Percentiles rank a stretch among this genome's conserved stretches.
Evolutionary conservation across 1,140 invertebrate genomes (phyloP).

Genomic region (Orius laevigatus): DNA sequence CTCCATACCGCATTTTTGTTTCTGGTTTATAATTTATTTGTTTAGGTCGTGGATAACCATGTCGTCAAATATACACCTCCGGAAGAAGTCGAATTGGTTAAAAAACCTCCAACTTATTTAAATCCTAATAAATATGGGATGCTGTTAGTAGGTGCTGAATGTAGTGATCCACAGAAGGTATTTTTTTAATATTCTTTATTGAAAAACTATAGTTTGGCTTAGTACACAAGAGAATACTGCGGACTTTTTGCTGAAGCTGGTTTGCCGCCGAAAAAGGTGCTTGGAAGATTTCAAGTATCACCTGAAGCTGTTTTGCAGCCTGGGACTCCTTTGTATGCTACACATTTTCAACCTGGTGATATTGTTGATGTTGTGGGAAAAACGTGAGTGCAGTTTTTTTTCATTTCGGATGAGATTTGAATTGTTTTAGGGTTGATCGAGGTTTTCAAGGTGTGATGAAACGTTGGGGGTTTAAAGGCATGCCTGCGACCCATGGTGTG

Average conservation of each 20-base stretch:
- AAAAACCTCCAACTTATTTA: slow-evolving; percentile 26
- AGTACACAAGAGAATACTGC: slow-evolving; percentile 79
- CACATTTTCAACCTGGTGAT: slow-evolving; percentile 84
- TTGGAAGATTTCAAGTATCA: slow-evolving; percentile 73
- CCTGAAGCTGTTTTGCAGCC: slow-evolving; percentile 72
- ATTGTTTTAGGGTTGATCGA: slow-evolving; percentile 55
- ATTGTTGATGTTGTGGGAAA: slow-evolving; percentile 76
- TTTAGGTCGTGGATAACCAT: slow-evolving; percentile 85
- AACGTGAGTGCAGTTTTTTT: slow-evolving; percentile 53
- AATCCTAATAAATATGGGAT: slow-evolving; percentile 41
- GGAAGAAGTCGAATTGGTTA: slow-evolving; percentile 48
- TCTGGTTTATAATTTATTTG: slow-evolving; percentile 17
- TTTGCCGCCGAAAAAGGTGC: slow-evolving; percentile 69
- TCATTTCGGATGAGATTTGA: slow-evolving; percentile 14
- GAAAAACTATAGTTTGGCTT: slow-evolving; percentile 19
- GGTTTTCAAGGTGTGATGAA: slow-evolving; percentile 99
- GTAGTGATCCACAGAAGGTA: slow-evolving; percentile 58
- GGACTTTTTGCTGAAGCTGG: slow-evolving; percentile 72
- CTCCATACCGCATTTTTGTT: not conserved
- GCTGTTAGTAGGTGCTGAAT: slow-evolving; percentile 78
- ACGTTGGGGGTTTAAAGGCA: slow-evolving; percentile 87
- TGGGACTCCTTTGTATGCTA: slow-evolving; percentile 74
- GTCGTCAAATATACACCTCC: slow-evolving; percentile 83
- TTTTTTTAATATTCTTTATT: not conserved
- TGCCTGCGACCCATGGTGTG: slow-evolving; percentile 76